Conservation (phyloP, 2,113 vertebrate species). For the Corvus moneduloides region DNA sequence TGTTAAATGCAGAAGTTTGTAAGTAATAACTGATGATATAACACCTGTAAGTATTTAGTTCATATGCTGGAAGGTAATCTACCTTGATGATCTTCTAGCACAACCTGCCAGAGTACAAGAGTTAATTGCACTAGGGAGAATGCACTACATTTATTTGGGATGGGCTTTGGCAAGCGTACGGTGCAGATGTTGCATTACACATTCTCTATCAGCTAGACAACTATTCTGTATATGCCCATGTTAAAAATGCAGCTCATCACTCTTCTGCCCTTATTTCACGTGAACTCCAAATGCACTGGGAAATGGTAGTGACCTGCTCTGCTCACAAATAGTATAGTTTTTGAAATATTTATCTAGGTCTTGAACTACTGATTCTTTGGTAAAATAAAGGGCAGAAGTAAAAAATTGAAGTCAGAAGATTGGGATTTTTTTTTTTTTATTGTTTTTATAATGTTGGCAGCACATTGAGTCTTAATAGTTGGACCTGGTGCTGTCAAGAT, state of each 20-base stretch:
- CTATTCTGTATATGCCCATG: conserved; percentile 49
- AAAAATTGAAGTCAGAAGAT: conserved; percentile 55
- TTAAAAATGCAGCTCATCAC: conserved; percentile 60
- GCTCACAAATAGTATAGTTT: conserved; percentile 60
- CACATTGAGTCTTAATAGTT: conserved; percentile 55
- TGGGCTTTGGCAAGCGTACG: conserved; percentile 71
- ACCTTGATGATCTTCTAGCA: conserved; percentile 81
- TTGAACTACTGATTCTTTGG: conserved; percentile 64
- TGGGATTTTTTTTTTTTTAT: conserved; percentile 18
- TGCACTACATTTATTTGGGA: conserved; percentile 76
- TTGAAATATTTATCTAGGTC: conserved; percentile 73
- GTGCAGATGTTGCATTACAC: conserved; percentile 75
- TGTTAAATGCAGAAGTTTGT: conserved; percentile 80
- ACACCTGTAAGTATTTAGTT: conserved; percentile 86
- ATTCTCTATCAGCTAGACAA: conserved; percentile 70
- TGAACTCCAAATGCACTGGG: conserved; percentile 67
- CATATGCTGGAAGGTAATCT: conserved; percentile 80
- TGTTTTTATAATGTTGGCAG: conserved; percentile 45
- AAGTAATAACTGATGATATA: conserved; percentile 81
- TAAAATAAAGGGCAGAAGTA: conserved; percentile 65
- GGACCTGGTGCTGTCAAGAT: conserved; percentile 17
- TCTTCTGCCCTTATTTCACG: conserved; percentile 66
- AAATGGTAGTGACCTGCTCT: conserved; percentile 58
- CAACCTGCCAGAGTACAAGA: conserved; percentile 72
- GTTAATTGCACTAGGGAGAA: conserved; percentile 80